Conservation (phyloP, 2,888 invertebrate genomes). For the Anorthoa munda region DNA sequence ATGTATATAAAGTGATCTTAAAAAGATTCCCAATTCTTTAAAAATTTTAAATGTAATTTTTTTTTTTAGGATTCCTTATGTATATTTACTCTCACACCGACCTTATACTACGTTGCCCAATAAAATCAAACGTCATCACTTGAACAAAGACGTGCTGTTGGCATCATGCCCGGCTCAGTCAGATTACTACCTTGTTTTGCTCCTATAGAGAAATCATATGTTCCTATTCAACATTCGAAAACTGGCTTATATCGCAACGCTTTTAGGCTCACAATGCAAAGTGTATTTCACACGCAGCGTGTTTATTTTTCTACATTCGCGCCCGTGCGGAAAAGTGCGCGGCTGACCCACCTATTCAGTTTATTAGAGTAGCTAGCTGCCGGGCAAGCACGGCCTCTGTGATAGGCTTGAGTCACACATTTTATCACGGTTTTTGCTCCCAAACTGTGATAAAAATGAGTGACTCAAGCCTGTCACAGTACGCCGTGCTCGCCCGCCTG, state of each 20-base stretch:
- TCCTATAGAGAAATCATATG: constrained; percentile 25
- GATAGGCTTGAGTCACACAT: no score
- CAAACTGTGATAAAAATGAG: no score
- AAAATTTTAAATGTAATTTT: no score
- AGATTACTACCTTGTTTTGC: constrained; percentile 52
- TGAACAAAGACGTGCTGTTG: constrained; percentile 54
- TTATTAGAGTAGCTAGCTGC: no score
- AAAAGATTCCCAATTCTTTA: not conserved
- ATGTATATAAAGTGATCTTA: not conserved
- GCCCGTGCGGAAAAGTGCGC: not conserved
- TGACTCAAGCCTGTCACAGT: no score
- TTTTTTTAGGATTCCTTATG: not conserved
- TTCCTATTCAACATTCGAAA: constrained; percentile 2
- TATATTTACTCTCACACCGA: not conserved
- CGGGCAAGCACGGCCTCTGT: no score
- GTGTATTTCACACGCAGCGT: not conserved
- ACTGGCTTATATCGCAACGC: not conserved
- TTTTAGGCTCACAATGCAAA: not conserved
- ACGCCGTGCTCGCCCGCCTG: no score
- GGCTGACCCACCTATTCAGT: not conserved
- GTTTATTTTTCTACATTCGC: not conserved
- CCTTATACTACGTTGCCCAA: constrained; percentile 33
- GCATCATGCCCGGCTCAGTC: constrained; percentile 46
- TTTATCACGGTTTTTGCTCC: no score
- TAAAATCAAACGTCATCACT: constrained; percentile 50